Base-by-base conservation (phyloP, 2,888 invertebrate species). In the Amphimallon solstitiale region DNA sequence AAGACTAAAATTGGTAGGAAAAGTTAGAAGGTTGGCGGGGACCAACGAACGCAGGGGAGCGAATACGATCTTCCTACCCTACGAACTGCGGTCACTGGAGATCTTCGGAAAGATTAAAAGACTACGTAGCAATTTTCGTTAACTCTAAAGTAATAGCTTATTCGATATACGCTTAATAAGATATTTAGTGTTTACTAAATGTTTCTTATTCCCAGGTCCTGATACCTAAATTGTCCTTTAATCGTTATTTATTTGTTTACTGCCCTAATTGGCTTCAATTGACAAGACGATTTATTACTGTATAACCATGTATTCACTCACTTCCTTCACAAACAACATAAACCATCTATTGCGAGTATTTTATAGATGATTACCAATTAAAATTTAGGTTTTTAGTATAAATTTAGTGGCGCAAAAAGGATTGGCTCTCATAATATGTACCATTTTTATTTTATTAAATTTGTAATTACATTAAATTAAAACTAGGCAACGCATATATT, bases 1-100 rank as follows among this genome's bases (percentile, higher is more conserved):
- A 75, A 75, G 74, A 77, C 77, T 77, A 77, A 77, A 77, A 78
- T 78, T 75, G 75, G 77, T 75, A 75, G 75, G 73, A 75, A 76
- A 76, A 74, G 76, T 76, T 73, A 56, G 56, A 56, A 40, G 40
- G 37, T 43, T 15, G n/a, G 48, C 19, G 29, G 29, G 10, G 12
- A 29, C 69, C 70, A 72, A 72, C 68, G 66, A 71, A 12, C 12
- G 49, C 46, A 40, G 14, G 49, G 23, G 49, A 43, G 12, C 19
- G 48, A 40, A 43, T 74, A 76, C 74, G 75, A 74, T 76, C 70
- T 74, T 71, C 75, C 72, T 73, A 72, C 73, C 72, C 72, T 65
- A 72, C 74, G 76, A 75, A 77, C 74, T 76, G 77, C 77, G 78
- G 78, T 76, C 78, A 78, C 76, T 76, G 69, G 72, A 77, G 78